Percentiles rank a stretch among this genome's conserved stretches.
Evolutionary conservation across 1,140 invertebrate species (phyloP).

Genomic region (Paraescarpia echinospica): DNA sequence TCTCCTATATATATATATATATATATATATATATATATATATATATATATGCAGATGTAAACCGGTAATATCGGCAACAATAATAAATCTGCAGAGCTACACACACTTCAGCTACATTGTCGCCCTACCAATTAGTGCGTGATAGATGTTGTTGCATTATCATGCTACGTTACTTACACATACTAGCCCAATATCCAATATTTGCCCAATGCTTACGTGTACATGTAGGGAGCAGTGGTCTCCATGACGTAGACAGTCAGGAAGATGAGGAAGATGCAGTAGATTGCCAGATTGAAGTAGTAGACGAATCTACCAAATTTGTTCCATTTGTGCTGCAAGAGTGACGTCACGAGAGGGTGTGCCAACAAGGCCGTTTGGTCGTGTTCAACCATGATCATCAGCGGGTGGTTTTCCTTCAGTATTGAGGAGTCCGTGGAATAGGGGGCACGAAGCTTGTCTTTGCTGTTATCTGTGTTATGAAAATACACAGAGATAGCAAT

Average conservation of each 20-base stretch:
- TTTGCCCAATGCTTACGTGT: neutral
- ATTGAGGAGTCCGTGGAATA: slow-evolving; percentile 54
- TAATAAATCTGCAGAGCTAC: too few species aligned
- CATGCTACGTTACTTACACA: neutral
- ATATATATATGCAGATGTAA: too few species aligned
- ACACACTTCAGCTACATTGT: too few species aligned
- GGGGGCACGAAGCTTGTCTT: slow-evolving; percentile 19
- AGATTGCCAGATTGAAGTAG: slow-evolving; percentile 61
- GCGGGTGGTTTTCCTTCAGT: slow-evolving; percentile 62
- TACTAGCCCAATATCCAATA: neutral
- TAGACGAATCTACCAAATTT: slow-evolving; percentile 60
- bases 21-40: too few species aligned
- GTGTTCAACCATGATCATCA: slow-evolving; percentile 60
- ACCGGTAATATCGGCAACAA: too few species aligned
- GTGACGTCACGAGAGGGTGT: slow-evolving; percentile 60
- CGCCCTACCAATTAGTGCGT: too few species aligned
- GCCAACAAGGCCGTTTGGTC: slow-evolving; percentile 57
- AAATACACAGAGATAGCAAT: neutral
- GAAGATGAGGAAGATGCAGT: slow-evolving; percentile 59
- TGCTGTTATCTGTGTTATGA: neutral
- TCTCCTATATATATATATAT: too few species aligned
- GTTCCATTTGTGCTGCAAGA: slow-evolving; percentile 62
- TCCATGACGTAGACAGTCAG: slow-evolving; percentile 59
- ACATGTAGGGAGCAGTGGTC: slow-evolving; percentile 47
- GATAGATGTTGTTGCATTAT: too few species aligned